Evolutionary conservation across 2,888 invertebrate genomes (phyloP).

Genomic region (Steinernema hermaphroditum): DNA sequence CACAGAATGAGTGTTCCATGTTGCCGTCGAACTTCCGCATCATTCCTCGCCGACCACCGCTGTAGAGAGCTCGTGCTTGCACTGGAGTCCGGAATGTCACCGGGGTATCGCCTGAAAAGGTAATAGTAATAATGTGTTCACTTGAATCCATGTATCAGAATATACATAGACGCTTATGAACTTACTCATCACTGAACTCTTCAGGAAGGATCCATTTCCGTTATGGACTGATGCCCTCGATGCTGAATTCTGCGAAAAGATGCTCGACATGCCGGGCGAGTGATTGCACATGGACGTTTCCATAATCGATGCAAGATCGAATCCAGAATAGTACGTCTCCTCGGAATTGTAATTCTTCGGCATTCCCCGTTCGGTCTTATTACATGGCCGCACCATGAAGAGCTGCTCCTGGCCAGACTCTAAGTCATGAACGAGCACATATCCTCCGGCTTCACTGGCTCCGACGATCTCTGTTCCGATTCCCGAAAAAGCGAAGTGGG

Average conservation of each 20-base stretch:
- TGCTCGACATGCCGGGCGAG: not conserved
- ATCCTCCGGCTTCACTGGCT: not conserved
- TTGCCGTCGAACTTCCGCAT: not conserved
- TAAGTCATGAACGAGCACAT: not conserved
- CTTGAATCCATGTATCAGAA: too few relatives aligned
- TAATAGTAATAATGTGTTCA: not conserved
- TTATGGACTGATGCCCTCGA: not conserved
- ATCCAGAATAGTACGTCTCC: not conserved
- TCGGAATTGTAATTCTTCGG: not conserved
- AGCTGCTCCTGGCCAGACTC: not conserved
- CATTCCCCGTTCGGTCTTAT: not conserved
- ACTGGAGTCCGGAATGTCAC: not conserved
- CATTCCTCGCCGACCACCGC: not conserved
- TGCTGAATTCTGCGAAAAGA: not conserved
- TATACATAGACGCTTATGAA: not conserved
- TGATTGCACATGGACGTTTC: not conserved
- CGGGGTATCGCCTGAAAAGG: slow-evolving; percentile 1
- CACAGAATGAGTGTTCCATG: not conserved
- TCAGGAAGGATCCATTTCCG: not conserved
- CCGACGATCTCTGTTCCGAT: not conserved
- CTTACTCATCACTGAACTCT: not conserved
- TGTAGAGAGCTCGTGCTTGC: not conserved
- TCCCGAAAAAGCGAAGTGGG: slow-evolving; percentile 14
- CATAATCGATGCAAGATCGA: not conserved
- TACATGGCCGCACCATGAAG: slow-evolving; percentile 3